Base-by-base conservation (phyloP, 2,797 vertebrate genomes). In the Acanthurus lineatus region DNA sequence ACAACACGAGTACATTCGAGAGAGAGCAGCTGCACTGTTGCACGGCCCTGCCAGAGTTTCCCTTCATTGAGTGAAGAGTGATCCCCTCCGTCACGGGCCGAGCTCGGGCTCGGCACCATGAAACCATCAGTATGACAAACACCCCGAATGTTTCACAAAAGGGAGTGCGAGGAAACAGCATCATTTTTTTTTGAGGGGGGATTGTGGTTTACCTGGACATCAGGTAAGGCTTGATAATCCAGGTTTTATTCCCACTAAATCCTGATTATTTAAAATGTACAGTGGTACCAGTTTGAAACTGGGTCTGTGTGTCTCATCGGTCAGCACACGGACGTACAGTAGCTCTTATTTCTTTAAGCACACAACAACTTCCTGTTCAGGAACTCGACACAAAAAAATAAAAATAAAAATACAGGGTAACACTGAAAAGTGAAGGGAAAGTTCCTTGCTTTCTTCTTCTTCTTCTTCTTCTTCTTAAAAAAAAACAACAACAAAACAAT, bases 371-470 rank as follows among this genome's bases (percentile, higher is more conserved):
- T 85, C 69, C 76, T 71, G 71, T 44, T 25, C 2, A 25, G 25
- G 25, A 25, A 25, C 25, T 25, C 25, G 25, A 25, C 25, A 25
- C 25, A 25, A 25, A 25, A 25, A 25, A 25, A 25, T 25, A 25
- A 25, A 25, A 25, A 25, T 25, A 32, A 84, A 71, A 69, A 73
- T 28, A 61, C 32, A 77, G 58, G 75, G 52, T 83, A 89, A 89
- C 89, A 89, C 86, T 89, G 82, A 89, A 66, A 83, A 77, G 77
- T 83, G 77, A 87, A 76, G 63, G 86, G 78, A 61, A 81, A 92
- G 59, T 25, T 83, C 82, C 42, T 86, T 48, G 28, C 62, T 80
- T 85, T 81, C 67, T 38, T 78, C 53, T 28, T 76, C 35, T 51
- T 58, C 72, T 25, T 25, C 25, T 25, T 25, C 25, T 25, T 25